Evolutionary conservation across 2,797 vertebrate genomes (phyloP).

Genomic region (Adelosebastes latens): DNA sequence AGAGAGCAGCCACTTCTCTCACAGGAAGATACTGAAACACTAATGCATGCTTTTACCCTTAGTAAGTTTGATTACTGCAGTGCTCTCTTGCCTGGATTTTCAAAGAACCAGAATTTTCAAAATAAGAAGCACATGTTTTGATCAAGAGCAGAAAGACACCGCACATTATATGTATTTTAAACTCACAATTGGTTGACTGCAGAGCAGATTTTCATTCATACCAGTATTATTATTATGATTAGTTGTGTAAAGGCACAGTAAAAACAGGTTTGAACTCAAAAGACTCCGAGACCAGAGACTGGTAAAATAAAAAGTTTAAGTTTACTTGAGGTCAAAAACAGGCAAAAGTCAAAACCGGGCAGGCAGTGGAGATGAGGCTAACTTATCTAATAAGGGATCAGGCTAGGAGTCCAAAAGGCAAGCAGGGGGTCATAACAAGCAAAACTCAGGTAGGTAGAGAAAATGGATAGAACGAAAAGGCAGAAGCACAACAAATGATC

Average conservation of each 20-base stretch:
- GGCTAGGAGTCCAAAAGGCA: not conserved
- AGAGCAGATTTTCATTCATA: not conserved
- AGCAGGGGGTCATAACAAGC: not conserved
- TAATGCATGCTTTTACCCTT: slow-evolving; percentile 10
- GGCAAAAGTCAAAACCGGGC: not conserved
- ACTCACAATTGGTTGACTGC: not conserved
- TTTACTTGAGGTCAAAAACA: not conserved
- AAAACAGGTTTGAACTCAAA: not conserved
- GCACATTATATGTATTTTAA: not conserved
- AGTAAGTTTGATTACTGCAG: not conserved
- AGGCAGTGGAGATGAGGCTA: not conserved
- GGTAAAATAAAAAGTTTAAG: not conserved
- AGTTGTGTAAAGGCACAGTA: not conserved
- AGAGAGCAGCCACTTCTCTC: slow-evolving; percentile 4
- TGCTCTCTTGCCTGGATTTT: not conserved
- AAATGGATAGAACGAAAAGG: not conserved
- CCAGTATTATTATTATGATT: not conserved
- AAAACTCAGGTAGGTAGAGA: not conserved
- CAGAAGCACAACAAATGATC: not conserved
- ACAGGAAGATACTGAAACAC: slow-evolving; percentile 4
- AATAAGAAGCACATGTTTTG: not conserved
- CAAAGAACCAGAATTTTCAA: not conserved
- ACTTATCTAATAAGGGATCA: not conserved
- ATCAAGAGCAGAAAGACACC: not conserved
- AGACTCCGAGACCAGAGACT: not conserved